A percentile compares a stretch with the other conserved stretches of the same genome.
Conservation (phyloP, 2,888 invertebrate species). For the Drosophila lacicola region DNA sequence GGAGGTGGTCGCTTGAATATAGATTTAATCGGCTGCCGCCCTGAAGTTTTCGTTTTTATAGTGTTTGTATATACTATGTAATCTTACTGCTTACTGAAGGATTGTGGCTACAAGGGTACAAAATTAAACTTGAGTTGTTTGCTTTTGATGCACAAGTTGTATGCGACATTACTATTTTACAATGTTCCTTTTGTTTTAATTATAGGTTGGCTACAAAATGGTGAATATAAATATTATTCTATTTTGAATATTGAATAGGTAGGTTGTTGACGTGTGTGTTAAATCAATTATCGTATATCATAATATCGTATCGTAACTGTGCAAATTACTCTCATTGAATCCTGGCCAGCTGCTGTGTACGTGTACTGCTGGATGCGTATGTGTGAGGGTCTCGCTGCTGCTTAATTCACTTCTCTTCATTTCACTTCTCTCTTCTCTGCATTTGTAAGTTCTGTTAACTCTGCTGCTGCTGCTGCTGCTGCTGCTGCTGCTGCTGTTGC, state of each 20-base stretch:
- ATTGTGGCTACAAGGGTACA: slow-evolving; percentile 48
- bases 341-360: slow-evolving; percentile 74
- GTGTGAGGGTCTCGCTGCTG: slow-evolving; percentile 44
- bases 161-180: slow-evolving; percentile 63
- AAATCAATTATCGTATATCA: slow-evolving; percentile 34
- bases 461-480: slow-evolving; percentile 41
- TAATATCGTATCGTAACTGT: slow-evolving; percentile 50
- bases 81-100: slow-evolving; percentile 29
- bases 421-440: slow-evolving; percentile 22
- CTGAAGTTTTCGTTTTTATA: slow-evolving; percentile 44
- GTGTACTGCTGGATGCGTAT: slow-evolving; percentile 68
- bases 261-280: slow-evolving; percentile 45
- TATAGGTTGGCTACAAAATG: slow-evolving; percentile 46
- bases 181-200: slow-evolving; percentile 51
- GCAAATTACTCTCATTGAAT: slow-evolving; percentile 65
- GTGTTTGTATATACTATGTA: slow-evolving; percentile 35
- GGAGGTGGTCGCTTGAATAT: slow-evolving; percentile 13
- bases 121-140: slow-evolving; percentile 38
- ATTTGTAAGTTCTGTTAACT: slow-evolving; percentile 39
- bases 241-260: slow-evolving; percentile 45
- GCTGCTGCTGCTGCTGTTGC: slow-evolving; percentile 42
- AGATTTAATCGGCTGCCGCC: slow-evolving; percentile 47
- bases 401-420: slow-evolving; percentile 26
- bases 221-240: slow-evolving; percentile 56
- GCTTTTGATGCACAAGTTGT: slow-evolving; percentile 35